These are phyloP conservation scores for Chloroceryle amazona DNA, from an alignment of 2,797 vertebrate species.

Conservation along the genomic window DNA sequence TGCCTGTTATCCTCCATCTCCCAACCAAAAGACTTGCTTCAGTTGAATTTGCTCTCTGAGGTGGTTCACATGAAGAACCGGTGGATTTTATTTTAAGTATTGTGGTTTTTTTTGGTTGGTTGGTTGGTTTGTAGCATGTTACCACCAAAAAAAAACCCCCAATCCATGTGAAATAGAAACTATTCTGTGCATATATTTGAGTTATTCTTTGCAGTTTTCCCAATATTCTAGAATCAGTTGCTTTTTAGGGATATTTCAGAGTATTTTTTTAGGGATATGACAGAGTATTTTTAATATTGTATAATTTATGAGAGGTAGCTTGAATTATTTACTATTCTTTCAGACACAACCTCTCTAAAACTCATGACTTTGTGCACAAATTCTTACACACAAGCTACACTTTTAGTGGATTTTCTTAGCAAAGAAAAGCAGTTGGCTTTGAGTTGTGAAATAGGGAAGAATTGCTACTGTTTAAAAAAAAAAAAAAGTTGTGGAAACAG, in stretches of 20 bases:
- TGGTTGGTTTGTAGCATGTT: background rate
- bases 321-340: background rate
- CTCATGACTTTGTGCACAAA: background rate
- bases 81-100: background rate
- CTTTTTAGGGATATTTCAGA: background rate
- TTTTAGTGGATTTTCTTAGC: background rate
- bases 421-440: background rate
- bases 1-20: background rate
- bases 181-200: background rate
- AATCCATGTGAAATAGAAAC: background rate
- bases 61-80: background rate
- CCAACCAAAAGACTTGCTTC: background rate
- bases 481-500: background rate
- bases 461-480: background rate
- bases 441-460: background rate
- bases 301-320: background rate
- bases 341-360: background rate
- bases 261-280: too few relatives aligned
- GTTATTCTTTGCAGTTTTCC: background rate
- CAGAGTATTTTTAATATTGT: background rate
- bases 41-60: background rate
- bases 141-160: background rate
- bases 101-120: background rate
- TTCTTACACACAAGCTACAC: background rate
- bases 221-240: background rate